Conservation (phyloP, 2,888 invertebrate genomes). For the Spodoptera picta region DNA sequence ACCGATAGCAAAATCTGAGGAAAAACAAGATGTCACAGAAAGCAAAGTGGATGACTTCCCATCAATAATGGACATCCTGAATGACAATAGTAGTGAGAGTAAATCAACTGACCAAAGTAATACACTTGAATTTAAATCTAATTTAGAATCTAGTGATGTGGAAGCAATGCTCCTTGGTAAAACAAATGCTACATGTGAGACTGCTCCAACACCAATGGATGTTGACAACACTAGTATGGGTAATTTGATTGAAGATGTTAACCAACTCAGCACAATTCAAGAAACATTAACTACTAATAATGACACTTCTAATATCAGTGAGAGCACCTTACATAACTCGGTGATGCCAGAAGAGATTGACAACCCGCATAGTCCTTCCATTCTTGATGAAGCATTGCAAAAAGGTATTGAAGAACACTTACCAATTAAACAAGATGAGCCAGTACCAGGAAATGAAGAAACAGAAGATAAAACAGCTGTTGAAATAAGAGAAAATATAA, state of each 20-base stretch:
- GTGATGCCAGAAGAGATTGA: conserved; percentile 62
- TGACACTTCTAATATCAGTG: conserved; percentile 29
- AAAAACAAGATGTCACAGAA: conserved; percentile 66
- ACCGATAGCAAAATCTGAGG: conserved; percentile 64
- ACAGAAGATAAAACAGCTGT: conserved; percentile 17
- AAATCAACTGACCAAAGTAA: conserved; percentile 66
- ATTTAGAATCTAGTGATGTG: conserved; percentile 81
- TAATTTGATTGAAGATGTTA: conserved; percentile 70
- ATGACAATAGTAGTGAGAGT: conserved; percentile 68
- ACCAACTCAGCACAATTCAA: conserved; percentile 61
- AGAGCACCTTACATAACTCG: conserved; percentile 48
- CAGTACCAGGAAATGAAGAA: conserved; percentile 6
- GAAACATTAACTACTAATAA: conserved; percentile 46
- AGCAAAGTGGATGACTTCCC: conserved; percentile 81
- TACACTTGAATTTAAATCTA: conserved; percentile 69
- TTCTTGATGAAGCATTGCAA: conserved; percentile 78
- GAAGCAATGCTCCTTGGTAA: conserved; percentile 85
- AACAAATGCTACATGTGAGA: conserved; percentile 57
- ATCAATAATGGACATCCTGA: conserved; percentile 86
- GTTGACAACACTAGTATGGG: conserved; percentile 70
- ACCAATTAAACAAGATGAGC: conserved; percentile 46
- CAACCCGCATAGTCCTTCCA: conserved; percentile 80
- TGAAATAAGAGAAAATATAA: conserved; percentile 20
- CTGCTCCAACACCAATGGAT: conserved; percentile 68
- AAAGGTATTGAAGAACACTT: conserved; percentile 79